Evolutionary conservation across 2,888 invertebrate species (phyloP).

Genomic region (Chymomyza fuscimana): DNA sequence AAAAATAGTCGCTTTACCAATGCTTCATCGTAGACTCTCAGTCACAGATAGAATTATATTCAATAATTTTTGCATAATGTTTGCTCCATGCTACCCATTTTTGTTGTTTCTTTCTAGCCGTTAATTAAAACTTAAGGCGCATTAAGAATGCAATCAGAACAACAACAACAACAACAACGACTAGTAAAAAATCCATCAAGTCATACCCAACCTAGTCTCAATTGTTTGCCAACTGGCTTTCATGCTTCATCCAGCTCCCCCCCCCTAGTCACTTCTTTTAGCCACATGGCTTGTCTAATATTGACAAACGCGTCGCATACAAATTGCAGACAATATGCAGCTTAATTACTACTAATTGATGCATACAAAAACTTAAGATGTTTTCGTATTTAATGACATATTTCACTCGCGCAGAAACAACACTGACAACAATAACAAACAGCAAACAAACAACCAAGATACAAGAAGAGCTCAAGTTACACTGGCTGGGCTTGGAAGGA

Average conservation of each 20-base stretch:
- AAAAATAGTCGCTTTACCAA: too few species aligned
- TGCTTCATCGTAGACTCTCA: too few species aligned
- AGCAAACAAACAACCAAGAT: constrained; percentile 45
- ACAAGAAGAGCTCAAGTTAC: constrained; percentile 53
- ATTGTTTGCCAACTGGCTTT: constrained; percentile 43
- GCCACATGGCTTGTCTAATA: constrained; percentile 16
- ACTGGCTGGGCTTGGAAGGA: constrained; percentile 50
- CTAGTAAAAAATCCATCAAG: constrained; percentile 17
- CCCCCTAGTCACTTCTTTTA: constrained; percentile 22
- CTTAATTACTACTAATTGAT: constrained; percentile 79
- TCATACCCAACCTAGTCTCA: constrained; percentile 35
- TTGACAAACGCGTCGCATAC: constrained; percentile 56
- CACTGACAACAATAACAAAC: constrained; percentile 16
- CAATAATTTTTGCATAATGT: too few species aligned
- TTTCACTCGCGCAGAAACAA: constrained; percentile 63
- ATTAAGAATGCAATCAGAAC: constrained; percentile 61
- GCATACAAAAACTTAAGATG: constrained; percentile 78
- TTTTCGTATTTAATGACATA: constrained; percentile 75
- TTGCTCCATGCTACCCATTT: neutral
- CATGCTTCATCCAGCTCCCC: too few species aligned
- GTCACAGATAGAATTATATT: too few species aligned
- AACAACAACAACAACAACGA: constrained; percentile 39
- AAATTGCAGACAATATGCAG: constrained; percentile 77
- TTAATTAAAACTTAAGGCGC: constrained; percentile 53
- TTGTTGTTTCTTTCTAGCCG: neutral